Percentiles rank a stretch among this genome's conserved stretches.
These are phyloP conservation scores for Napeogenes inachia DNA, from an alignment of 2,888 invertebrate genomes.

Conservation along the genomic window DNA sequence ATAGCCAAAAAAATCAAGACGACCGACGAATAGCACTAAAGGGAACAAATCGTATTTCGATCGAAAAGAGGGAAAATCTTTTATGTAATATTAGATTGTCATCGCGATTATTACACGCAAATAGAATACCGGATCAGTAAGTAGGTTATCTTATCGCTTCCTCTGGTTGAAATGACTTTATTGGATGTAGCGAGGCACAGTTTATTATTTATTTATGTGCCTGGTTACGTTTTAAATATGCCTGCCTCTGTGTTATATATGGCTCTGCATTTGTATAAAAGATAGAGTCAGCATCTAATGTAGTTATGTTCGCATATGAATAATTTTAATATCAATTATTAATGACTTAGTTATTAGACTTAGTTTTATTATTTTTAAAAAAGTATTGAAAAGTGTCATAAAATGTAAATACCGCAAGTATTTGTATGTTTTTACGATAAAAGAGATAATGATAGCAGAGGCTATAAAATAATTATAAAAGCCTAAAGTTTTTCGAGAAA, in stretches of 20 bases:
- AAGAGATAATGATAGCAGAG: too few relatives aligned
- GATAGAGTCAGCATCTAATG: too few relatives aligned
- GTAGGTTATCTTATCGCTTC: constrained; percentile 75
- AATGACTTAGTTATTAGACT: too few relatives aligned
- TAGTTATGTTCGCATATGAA: too few relatives aligned
- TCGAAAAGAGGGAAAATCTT: constrained; percentile 76
- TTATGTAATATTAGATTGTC: constrained; percentile 78
- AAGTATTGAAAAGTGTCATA: too few relatives aligned
- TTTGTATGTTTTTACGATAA: too few relatives aligned
- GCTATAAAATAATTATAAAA: too few relatives aligned
- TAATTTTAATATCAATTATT: too few relatives aligned
- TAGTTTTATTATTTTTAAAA: too few relatives aligned
- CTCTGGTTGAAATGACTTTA: constrained; percentile 70
- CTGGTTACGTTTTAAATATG: constrained; percentile 34
- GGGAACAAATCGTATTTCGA: constrained; percentile 77
- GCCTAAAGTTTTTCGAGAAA: too few relatives aligned
- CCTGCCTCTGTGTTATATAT: constrained; percentile 13
- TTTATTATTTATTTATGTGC: constrained; percentile 33
- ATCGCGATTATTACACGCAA: constrained; percentile 78
- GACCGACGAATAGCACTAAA: constrained; percentile 70
- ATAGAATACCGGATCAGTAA: constrained; percentile 77
- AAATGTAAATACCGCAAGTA: too few relatives aligned
- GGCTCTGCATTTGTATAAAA: background rate
- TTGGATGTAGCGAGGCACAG: constrained; percentile 58
- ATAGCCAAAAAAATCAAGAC: constrained; percentile 69